Conservation (phyloP, 2,888 invertebrate species). For the Osmoderma eremita region DNA sequence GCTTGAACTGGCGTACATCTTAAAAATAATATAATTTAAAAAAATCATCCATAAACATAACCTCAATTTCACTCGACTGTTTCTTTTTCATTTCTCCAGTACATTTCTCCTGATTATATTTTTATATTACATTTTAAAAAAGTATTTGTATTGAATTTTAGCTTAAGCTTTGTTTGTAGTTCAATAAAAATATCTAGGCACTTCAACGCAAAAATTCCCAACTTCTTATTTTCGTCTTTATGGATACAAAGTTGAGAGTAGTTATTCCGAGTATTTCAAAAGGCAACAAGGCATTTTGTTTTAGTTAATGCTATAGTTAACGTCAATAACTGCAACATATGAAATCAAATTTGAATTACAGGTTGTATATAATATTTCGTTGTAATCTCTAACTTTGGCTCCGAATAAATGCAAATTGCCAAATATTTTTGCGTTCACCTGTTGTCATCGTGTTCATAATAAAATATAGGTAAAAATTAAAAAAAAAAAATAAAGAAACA, state of each 20-base stretch:
- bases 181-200: too few species aligned
- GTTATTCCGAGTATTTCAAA: not conserved
- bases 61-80: too few species aligned
- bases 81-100: not conserved
- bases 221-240: not conserved
- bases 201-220: constrained; percentile 1
- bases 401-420: too few species aligned
- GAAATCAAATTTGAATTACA: too few species aligned
- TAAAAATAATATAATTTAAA: not conserved
- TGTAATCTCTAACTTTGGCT: too few species aligned
- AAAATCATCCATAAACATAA: not conserved
- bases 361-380: too few species aligned
- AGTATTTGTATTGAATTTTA: constrained; percentile 24
- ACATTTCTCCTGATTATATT: not conserved
- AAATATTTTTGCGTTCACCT: too few species aligned
- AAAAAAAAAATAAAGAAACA: too few species aligned
- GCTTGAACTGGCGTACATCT: not conserved
- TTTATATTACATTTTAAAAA: constrained; percentile 4
- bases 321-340: not conserved
- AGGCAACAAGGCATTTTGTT: too few species aligned
- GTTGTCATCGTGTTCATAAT: too few species aligned
- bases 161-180: not conserved
- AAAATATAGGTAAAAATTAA: too few species aligned
- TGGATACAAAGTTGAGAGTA: not conserved
- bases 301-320: too few species aligned